Base-by-base conservation (phyloP, 2,888 invertebrate genomes). In the Cacoxenus indagator region DNA sequence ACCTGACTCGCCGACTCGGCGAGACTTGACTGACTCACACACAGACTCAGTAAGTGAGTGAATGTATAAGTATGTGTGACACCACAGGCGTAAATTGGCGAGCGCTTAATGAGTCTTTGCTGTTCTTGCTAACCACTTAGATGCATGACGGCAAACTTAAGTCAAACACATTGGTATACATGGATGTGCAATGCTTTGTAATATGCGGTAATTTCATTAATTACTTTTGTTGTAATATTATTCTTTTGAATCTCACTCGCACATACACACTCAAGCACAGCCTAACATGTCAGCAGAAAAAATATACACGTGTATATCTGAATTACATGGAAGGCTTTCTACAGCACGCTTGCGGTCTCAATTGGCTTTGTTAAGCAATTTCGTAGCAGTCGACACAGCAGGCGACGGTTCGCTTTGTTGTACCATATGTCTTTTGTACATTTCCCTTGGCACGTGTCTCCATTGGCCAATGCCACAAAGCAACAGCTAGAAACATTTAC, bases 161-260 rank as follows among this genome's bases (percentile, higher is more conserved):
- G 24, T 51, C 48, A 48, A 48, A 6, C 6, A 17, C 48, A 14
- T 55, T 1, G 26, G 22, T 22, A 6, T 24, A 43, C 26, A 26
- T 11, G 27, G 11, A 11, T 26, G 26, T 9, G 59, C 11, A 14
- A 19, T 17, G 8, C 19, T 9, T 22, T 61, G 8, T 61, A 61
- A 61, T 61, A 61, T 61, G 61, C 22, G 61, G 43, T 61, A 61
- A 61, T 61, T 43, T 61, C 61, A 61, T 61, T 61, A 61, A 61
- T 61, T 61, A 61, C 61, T 37, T 61, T 61, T 61, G 61, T 61
- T 61, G 61, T 43, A 61, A 22, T 61, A 61, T 43, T 43, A 9
- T 43, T 61, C 61, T 61, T 43, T 22, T 61, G 11, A 37, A 22
- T 61, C 24, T 61, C 37, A 6, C 37, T 51, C 22, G 9, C 51